These are phyloP conservation scores for Zaprionus africanus DNA, from an alignment of 1,140 invertebrate species.

Conservation along the genomic window DNA sequence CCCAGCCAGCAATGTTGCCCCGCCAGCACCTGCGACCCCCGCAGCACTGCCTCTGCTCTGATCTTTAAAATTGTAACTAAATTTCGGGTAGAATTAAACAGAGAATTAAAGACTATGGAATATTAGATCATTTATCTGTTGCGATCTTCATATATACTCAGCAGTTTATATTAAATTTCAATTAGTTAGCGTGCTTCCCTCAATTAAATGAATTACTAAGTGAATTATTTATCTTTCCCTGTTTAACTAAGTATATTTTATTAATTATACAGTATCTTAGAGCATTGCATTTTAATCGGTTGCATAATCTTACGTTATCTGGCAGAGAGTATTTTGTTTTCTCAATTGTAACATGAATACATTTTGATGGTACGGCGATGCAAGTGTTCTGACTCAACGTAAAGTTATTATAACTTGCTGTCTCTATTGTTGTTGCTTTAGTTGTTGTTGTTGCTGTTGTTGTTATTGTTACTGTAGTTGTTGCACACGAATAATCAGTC, in stretches of 20 bases:
- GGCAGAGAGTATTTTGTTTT: neutral
- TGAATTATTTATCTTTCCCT: neutral
- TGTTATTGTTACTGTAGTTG: constrained; percentile 32
- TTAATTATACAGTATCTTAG: neutral
- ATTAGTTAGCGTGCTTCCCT: too few species aligned
- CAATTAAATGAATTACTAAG: neutral
- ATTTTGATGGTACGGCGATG: constrained; percentile 7
- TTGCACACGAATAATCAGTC: constrained; percentile 79
- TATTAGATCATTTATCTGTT: too few species aligned
- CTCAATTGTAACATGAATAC: neutral
- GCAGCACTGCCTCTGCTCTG: neutral
- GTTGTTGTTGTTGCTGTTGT: constrained; percentile 6
- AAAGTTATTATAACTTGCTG: constrained; percentile 23
- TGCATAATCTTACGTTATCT: neutral
- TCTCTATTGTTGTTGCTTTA: constrained; percentile 23
- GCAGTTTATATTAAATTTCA: too few species aligned
- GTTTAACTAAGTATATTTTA: neutral
- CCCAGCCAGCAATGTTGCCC: constrained; percentile 44
- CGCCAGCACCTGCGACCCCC: neutral
- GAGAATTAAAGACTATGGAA: too few species aligned
- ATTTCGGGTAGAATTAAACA: constrained; percentile 15
- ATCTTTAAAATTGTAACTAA: constrained; percentile 4
- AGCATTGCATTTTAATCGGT: neutral
- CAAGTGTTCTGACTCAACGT: constrained; percentile 37
- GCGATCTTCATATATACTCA: too few species aligned